A percentile compares a stretch with the other conserved stretches of the same genome.
These are phyloP conservation scores for Myotis pilosus DNA, from an alignment of 2,797 vertebrate genomes.

Conservation along the genomic window DNA sequence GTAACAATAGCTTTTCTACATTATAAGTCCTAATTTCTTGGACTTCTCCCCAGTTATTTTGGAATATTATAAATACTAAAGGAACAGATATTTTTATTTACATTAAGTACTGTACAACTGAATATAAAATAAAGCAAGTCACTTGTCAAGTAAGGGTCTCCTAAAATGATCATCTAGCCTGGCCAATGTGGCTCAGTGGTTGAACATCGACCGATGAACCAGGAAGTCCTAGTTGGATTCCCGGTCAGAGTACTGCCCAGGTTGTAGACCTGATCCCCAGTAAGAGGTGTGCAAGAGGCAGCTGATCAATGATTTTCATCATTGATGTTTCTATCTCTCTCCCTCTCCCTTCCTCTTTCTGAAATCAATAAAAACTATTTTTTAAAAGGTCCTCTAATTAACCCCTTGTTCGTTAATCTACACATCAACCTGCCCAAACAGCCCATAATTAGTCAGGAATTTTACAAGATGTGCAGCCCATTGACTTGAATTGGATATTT, in stretches of 20 bases:
- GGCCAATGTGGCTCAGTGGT: too few relatives aligned
- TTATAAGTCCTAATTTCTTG: neutral
- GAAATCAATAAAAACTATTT: too few relatives aligned
- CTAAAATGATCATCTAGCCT: neutral
- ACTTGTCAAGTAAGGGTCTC: neutral
- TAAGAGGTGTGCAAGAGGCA: too few relatives aligned
- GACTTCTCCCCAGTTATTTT: neutral
- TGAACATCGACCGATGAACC: too few relatives aligned
- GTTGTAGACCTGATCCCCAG: too few relatives aligned
- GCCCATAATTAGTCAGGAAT: neutral
- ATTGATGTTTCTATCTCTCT: too few relatives aligned
- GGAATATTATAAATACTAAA: neutral
- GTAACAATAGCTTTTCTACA: neutral
- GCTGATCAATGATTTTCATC: too few relatives aligned
- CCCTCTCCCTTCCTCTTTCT: too few relatives aligned
- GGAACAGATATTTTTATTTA: neutral
- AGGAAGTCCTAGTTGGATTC: too few relatives aligned
- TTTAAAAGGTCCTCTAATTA: neutral
- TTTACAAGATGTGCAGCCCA: slow-evolving; percentile 10
- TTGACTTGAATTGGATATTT: slow-evolving; percentile 58
- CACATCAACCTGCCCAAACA: neutral
- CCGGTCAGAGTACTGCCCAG: fast-evolving
- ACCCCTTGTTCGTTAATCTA: neutral
- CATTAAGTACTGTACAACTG: neutral
- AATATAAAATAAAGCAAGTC: slow-evolving; percentile 36